phyloP scores from a whole-genome alignment of 2,113 vertebrate genomes.

The Manacus vitellinus region DNA sequence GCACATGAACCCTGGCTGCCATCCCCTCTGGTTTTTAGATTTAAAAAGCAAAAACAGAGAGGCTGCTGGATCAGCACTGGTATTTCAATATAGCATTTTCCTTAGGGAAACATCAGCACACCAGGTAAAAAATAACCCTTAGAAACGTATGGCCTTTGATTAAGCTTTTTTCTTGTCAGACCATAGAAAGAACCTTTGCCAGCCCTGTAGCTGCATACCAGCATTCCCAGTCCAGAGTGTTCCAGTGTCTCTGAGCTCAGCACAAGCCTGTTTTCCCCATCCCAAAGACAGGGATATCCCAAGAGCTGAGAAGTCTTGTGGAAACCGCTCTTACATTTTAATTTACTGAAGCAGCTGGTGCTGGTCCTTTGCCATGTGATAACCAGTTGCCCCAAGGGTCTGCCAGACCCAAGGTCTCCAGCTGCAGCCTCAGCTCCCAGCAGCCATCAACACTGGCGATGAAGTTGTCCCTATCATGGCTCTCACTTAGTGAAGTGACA shows the following conservation, averaged over 20 bases:
- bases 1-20: neutral
- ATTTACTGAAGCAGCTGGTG: neutral
- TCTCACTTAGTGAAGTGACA: neutral
- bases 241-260: neutral
- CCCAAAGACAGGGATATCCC: neutral
- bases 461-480: neutral
- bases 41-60: neutral
- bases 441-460: neutral
- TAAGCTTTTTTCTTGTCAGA: neutral
- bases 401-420: neutral
- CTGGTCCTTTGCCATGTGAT: neutral
- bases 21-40: neutral
- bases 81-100: neutral
- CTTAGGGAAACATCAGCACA: neutral
- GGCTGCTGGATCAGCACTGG: neutral
- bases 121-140: neutral
- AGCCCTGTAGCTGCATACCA: neutral
- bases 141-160: neutral
- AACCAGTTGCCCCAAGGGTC: neutral
- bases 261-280: neutral
- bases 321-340: neutral
- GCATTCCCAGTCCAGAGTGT: neutral
- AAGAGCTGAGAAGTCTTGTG: neutral
- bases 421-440: rapidly evolving
- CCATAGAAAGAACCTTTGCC: neutral